Base-by-base conservation (phyloP, 2,888 invertebrate genomes). In the Oasisia sp. region DNA sequence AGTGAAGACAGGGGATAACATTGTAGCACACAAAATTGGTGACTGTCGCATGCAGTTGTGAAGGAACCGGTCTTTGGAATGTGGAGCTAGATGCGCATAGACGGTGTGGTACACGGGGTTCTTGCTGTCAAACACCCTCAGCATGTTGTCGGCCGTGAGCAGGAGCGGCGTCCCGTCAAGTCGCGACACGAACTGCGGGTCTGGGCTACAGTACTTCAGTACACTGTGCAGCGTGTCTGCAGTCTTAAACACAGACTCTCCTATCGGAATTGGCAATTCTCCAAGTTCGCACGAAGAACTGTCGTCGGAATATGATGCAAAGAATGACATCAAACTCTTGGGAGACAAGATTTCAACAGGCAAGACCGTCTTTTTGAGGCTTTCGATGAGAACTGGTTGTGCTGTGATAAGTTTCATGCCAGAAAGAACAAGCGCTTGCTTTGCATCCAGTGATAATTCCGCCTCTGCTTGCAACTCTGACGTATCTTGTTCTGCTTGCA, bases 81-180 rank as follows among this genome's bases (percentile, higher is more conserved):
- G 91, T 32, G 92, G 93, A n/a, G 93, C n/a, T 19, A 94, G 92
- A n/a, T 92, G 91, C 32, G 74, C 91, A 89, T 92, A 94, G 45
- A 92, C 92, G 32, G 93, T 92, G 32, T 92, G 91, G 91, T 93
- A 94, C 11, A 94, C 92, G 0, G 94, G 94, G 27, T 50, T 91
- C 7, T 93, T 92, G 45, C 11, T 45, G 32, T 93, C 92, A 90
- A 95, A 94, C 50, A 91, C 90, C 32, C 94, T 91, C 44, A 95
- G 91, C 32, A 93, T 91, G 12, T 91, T 90, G 92, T 95, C 95
- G 14, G 92, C 92, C 7, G 94, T 94, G 12, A 95, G 91, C 56
- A 94, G 92, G n/a, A 95, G 93, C 9, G 95, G 95, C 89, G 94
- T 56, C 0, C 94, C 93, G n/a, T 93, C 91, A 1, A 95, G 74